Evolutionary conservation across 2,113 vertebrate genomes (phyloP), one percentile per base, ranked within the genome.

Genomic region (Indicator maculatus): DNA sequence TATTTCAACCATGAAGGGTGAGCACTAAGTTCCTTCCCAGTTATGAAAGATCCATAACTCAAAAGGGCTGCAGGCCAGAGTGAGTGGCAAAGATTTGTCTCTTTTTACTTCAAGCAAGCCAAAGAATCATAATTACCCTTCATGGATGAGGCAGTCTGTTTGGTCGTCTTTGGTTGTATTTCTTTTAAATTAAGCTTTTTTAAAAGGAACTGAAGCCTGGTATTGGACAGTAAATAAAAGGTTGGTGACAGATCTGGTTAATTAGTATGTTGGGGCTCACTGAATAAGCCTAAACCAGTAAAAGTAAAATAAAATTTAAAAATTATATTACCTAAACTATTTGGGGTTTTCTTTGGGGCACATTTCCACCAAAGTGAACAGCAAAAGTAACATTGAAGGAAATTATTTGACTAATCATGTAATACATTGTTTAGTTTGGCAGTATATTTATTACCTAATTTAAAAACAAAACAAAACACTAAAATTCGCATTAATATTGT

Each of bases 41-140:
- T 74, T 84, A 75, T 93, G 89, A 95, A 90, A 94, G 86, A 91
- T 75, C 88, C 66, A 84, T 94, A 95, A 97, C 64, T 97, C 92
- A 95, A 69, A 92, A 80, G 59, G 59, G 69, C 70, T 65, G 50
- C 41, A 82, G 70, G 84, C 84, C 76, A 83, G 71, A 86, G 41
- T 16, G 66, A 86, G 63, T 24, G 47, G 67, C 52, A 90, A 87
- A 80, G 39, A 73, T 85, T 64, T 76, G 30, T 78, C 73, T 72
- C 70, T 53, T 55, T 41, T 47, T 70, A 19, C 61, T 60, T 58
- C 39, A 76, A 88, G 63, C 30, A 94, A 87, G 64, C 74, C 3
- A 1, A 87, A 86, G 86, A 76, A 77, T 69, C 67, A 69, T 69
- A 94, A 71, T 60, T 26, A 38, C 33, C 24, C 61, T 88, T 94